Evolutionary conservation across 1,140 invertebrate species (phyloP).

Genomic region (Lepidurus packardi): DNA sequence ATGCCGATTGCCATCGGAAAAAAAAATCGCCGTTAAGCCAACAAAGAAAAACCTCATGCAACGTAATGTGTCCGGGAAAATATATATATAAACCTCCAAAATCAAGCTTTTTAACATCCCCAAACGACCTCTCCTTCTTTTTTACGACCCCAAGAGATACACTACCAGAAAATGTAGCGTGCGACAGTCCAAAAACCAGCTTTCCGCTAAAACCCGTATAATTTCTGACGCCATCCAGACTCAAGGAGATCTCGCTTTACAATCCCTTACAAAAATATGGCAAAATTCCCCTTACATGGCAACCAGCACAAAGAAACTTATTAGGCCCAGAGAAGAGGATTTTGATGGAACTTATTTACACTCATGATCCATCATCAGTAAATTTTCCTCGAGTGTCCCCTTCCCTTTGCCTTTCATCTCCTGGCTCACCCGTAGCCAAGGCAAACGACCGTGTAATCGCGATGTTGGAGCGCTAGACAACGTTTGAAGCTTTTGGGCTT

Average conservation of each 20-base stretch:
- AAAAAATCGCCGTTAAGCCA: neutral
- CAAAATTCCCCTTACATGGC: no score
- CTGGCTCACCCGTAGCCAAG: neutral
- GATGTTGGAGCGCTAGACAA: neutral
- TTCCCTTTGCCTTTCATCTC: constrained; percentile 6
- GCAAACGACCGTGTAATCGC: constrained; percentile 10
- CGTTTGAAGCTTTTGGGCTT: neutral
- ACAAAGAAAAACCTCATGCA: neutral
- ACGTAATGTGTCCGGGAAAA: neutral
- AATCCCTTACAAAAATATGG: no score
- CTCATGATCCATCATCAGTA: neutral
- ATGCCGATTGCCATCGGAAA: neutral
- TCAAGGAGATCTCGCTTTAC: no score
- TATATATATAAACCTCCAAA: neutral
- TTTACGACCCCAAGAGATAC: no score
- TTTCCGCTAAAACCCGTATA: no score
- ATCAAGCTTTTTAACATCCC: neutral
- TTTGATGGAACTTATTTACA: neutral
- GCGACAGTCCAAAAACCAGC: no score
- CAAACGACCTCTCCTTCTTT: no score
- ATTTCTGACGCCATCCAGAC: no score
- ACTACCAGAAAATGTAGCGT: neutral
- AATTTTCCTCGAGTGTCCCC: neutral
- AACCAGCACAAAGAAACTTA: no score
- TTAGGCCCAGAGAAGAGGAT: no score